Evolutionary conservation across 2,113 vertebrate species (phyloP).

Genomic region (Hydrochoerus hydrochaeris): DNA sequence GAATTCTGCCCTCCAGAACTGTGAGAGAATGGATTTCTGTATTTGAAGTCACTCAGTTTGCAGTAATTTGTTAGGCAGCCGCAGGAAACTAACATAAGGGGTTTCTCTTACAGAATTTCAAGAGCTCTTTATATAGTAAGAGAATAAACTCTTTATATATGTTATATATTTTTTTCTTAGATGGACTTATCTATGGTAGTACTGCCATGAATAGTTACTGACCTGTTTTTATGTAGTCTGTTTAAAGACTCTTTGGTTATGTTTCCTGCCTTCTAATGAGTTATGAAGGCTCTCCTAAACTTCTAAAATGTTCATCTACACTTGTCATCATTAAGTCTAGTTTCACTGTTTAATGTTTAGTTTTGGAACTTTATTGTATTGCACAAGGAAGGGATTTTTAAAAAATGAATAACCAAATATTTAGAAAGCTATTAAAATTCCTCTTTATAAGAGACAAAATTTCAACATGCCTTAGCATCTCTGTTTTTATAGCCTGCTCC

Average conservation of each 20-base stretch:
- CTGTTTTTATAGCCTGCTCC: background rate
- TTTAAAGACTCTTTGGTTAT: background rate
- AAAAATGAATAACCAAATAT: background rate
- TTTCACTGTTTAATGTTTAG: background rate
- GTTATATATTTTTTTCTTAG: background rate
- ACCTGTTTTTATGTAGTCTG: background rate
- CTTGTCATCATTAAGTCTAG: background rate
- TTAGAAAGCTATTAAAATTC: conserved; percentile 2
- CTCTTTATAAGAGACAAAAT: background rate
- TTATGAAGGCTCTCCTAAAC: background rate
- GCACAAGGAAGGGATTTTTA: background rate
- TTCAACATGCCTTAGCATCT: background rate
- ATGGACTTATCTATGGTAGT: background rate
- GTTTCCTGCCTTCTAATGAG: background rate
- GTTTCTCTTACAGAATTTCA: conserved; percentile 1
- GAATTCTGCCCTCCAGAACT: background rate
- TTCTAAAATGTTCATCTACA: background rate
- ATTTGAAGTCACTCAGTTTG: background rate
- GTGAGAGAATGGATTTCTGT: background rate
- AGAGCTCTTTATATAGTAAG: background rate
- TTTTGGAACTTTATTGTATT: background rate
- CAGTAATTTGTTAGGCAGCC: background rate
- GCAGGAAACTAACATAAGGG: background rate
- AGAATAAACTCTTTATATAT: background rate
- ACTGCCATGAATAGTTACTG: background rate